Evolutionary conservation across 2,888 invertebrate genomes (phyloP), one percentile per base, ranked within the genome.

Genomic region (Ochlodes sylvanus): DNA sequence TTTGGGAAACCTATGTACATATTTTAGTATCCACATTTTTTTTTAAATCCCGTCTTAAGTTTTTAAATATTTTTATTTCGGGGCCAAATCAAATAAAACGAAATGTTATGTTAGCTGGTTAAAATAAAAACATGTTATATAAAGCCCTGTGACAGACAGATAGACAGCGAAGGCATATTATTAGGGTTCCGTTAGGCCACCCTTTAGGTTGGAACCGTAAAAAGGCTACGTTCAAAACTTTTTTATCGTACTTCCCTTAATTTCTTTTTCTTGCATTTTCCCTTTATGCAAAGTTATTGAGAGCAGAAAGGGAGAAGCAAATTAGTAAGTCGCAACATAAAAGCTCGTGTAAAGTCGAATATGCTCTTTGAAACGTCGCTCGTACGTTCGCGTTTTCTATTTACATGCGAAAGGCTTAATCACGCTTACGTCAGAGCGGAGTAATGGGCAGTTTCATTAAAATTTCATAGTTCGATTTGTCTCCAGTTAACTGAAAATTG

Each of bases 361-460:
- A 70, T 72, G 67, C 70, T 70, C 63, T 62, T 47, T 60, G 56
- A 69, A 50, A 44, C 52, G 44, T 15, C 32, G 52, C 19, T 21
- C 2, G 21, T 65, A 34, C 54, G 50, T 56, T 69, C 67, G 61
- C 63, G 63, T 58, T 57, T 58, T 64, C 67, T 67, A 72, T 72
- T 72, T 71, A 71, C 72, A 72, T 71, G 63, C 58, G 58, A 68
- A 63, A 72, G 54, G 54, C 27, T 32, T 32, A n/a, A 54, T 32
- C 67, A 67, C 65, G 64, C 62, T 50, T 50, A 50, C 19, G 50
- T 50, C 50, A 19, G 50, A 50, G 19, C 19, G 2, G 19, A 50
- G 50, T 19, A 19, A 50, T 14, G 52, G 52, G 21, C 52, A 52
- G 52, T 52, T 52, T 27, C 52, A 52, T 52, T 52, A 52, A 52